A percentile compares a stretch with the other conserved stretches of the same genome.
Conservation (phyloP, 2,113 vertebrate species). For the Neotoma lepida region DNA sequence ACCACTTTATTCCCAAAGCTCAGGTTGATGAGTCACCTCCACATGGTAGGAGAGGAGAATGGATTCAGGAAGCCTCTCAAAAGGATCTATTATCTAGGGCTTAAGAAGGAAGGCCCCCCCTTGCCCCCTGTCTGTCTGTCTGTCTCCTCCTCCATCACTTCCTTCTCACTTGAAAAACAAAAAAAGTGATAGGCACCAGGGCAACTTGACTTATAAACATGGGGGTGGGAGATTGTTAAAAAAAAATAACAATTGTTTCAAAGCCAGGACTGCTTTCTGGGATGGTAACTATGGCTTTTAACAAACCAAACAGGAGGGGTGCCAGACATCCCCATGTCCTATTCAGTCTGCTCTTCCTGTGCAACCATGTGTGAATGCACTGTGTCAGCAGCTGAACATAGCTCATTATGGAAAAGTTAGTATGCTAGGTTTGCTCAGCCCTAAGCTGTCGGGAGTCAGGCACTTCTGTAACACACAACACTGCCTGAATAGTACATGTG, state of each 20-base stretch:
- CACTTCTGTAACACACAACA: neutral
- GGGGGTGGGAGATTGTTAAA: neutral
- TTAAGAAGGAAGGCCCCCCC: neutral
- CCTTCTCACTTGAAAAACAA: neutral
- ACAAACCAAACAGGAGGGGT: neutral
- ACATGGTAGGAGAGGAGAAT: neutral
- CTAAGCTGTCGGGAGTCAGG: neutral
- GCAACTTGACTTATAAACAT: neutral
- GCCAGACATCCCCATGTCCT: neutral
- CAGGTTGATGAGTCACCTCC: neutral
- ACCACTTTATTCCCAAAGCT: neutral
- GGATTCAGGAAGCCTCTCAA: neutral
- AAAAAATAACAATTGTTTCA: neutral
- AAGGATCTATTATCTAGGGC: neutral
- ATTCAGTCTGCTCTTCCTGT: neutral
- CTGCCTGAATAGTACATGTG: fast-evolving
- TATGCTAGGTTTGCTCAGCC: neutral
- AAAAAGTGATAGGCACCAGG: neutral
- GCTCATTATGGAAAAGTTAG: neutral
- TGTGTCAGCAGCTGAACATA: neutral
- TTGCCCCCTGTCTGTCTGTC: neutral
- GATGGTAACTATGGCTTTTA: neutral
- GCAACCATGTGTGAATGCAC: neutral
- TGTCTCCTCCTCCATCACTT: neutral
- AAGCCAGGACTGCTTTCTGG: neutral